phyloP scores from a whole-genome alignment of 2,888 invertebrate species.

The Belgica antarctica region DNA sequence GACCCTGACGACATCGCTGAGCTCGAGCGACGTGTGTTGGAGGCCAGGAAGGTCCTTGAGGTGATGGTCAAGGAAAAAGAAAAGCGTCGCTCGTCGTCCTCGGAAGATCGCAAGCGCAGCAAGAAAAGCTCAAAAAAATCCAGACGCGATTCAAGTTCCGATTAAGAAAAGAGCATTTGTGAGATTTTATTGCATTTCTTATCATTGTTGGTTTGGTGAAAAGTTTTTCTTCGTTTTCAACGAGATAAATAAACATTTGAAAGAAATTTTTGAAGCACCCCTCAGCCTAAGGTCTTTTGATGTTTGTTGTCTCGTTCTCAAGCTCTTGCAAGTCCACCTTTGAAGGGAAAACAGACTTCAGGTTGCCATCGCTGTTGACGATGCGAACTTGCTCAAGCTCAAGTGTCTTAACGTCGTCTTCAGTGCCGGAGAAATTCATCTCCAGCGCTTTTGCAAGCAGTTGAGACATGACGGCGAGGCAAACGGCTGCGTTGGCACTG shows the following conservation, averaged over 20 bases:
- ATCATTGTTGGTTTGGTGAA: no score
- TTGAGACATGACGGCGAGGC: slow-evolving; percentile 67
- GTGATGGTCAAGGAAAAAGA: slow-evolving; percentile 33
- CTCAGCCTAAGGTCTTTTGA: slow-evolving; percentile 49
- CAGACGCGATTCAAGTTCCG: not conserved
- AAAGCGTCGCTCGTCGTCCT: slow-evolving; percentile 11
- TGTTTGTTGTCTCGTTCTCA: not conserved
- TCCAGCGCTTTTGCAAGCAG: slow-evolving; percentile 66
- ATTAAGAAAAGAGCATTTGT: not conserved
- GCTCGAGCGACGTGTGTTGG: slow-evolving; percentile 15
- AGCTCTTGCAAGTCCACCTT: slow-evolving; percentile 62
- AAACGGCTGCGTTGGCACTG: slow-evolving; percentile 62
- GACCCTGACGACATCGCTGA: slow-evolving; percentile 8
- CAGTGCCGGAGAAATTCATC: slow-evolving; percentile 53
- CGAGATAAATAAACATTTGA: no score
- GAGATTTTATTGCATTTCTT: not conserved
- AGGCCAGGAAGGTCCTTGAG: slow-evolving; percentile 36
- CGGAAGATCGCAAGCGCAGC: not conserved
- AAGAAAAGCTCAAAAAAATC: not conserved
- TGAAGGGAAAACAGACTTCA: slow-evolving; percentile 78
- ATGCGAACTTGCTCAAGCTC: slow-evolving; percentile 67
- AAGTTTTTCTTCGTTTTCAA: no score
- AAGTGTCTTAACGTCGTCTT: slow-evolving; percentile 46
- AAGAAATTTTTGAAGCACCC: no score
- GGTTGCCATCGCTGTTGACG: slow-evolving; percentile 66